Evolutionary conservation across 37 sponge, comb jelly and placozoan species (phyloP).

Genomic region (Geodia barretti): DNA sequence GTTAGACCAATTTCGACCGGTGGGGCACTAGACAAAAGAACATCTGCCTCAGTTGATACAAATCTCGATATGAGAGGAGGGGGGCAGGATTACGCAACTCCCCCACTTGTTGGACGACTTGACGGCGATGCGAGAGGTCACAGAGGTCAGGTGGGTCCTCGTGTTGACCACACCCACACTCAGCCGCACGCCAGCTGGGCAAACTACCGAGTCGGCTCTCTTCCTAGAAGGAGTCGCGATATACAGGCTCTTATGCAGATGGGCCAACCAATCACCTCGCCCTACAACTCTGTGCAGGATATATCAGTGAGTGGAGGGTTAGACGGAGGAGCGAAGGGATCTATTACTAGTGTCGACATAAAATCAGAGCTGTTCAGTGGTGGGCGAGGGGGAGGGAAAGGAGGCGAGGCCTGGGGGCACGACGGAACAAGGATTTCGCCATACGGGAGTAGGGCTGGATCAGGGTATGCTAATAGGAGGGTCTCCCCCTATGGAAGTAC

Average conservation of each 20-base stretch:
- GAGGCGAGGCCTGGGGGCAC: not conserved
- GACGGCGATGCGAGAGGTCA: not conserved
- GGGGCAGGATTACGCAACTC: no score
- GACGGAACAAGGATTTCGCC: not conserved
- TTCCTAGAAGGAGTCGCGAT: not conserved
- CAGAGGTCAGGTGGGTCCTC: not conserved
- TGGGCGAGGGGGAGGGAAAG: no score
- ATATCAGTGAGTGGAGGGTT: not conserved
- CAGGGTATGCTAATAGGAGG: not conserved
- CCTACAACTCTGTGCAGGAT: not conserved
- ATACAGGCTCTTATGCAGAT: constrained; percentile 37
- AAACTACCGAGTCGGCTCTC: not conserved
- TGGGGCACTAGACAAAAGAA: not conserved
- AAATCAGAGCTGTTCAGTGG: constrained; percentile 33
- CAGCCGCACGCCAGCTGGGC: constrained; percentile 11
- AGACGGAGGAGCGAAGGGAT: not conserved
- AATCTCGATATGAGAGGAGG: constrained; percentile 1
- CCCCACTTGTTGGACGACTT: not conserved
- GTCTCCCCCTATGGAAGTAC: not conserved
- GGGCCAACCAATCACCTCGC: not conserved
- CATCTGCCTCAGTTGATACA: constrained; percentile 11
- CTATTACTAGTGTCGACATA: constrained; percentile 37
- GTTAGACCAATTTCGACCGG: constrained; percentile 6
- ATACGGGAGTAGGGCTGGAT: not conserved
- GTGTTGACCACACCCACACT: not conserved